phyloP scores from a whole-genome alignment of 2,113 vertebrate genomes.

The Mesoclemmys tuberculata region DNA sequence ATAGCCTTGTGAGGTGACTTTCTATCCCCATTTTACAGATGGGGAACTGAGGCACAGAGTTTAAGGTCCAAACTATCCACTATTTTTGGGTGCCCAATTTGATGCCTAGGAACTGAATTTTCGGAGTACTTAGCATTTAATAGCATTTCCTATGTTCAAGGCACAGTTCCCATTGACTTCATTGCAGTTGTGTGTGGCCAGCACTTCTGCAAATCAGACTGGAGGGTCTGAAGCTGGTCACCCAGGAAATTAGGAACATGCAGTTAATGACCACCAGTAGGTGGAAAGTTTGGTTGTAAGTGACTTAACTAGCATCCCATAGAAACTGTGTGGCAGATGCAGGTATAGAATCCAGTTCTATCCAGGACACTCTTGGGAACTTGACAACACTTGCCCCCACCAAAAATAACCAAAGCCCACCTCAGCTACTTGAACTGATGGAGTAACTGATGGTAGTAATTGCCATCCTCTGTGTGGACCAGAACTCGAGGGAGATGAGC shows the following conservation, averaged over 20 bases:
- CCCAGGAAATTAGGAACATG: accelerated
- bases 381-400: not conserved
- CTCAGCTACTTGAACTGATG: not conserved
- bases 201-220: not conserved
- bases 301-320: not conserved
- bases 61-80: not conserved
- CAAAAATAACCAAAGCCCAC: not conserved
- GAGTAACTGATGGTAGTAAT: not conserved
- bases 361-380: not conserved
- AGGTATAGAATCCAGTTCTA: not conserved
- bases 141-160: not conserved
- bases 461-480: not conserved
- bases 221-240: accelerated
- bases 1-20: not conserved
- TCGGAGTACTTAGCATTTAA: not conserved
- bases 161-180: not conserved
- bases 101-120: not conserved
- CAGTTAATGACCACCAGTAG: not conserved
- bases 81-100: not conserved
- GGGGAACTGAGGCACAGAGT: not conserved
- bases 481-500: not conserved
- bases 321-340: not conserved
- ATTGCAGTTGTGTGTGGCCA: not conserved
- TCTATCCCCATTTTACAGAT: not conserved
- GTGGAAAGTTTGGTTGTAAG: not conserved